Conservation (phyloP, 1,140 invertebrate genomes). For the Maniola jurtina region DNA sequence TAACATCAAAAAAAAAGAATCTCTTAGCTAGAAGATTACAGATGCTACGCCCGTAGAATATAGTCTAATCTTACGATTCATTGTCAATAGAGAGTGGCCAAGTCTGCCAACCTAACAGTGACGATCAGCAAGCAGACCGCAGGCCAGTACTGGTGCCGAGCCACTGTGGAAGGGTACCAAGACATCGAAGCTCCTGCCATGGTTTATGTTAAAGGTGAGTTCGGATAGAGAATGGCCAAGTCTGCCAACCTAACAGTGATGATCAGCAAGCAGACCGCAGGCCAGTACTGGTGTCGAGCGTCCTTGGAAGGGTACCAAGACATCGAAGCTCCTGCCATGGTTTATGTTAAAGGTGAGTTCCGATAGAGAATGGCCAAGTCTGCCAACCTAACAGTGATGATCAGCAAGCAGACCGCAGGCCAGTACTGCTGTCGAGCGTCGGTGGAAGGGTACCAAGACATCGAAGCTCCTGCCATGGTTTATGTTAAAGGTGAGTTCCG, state of each 20-base stretch:
- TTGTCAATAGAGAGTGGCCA: slow-evolving; percentile 81
- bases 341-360: slow-evolving; percentile 87
- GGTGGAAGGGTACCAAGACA: slow-evolving; percentile 90
- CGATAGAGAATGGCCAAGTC: slow-evolving; percentile 84
- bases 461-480: slow-evolving; percentile 89
- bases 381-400: slow-evolving; percentile 86
- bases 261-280: slow-evolving; percentile 87
- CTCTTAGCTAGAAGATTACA: no score
- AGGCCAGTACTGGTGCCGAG: slow-evolving; percentile 93
- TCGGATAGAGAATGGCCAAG: slow-evolving; percentile 82
- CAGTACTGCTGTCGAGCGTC: slow-evolving; percentile 93
- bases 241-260: slow-evolving; percentile 86
- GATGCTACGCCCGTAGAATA: no score
- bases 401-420: slow-evolving; percentile 87
- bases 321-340: slow-evolving; percentile 88
- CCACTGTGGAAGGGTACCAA: slow-evolving; percentile 89
- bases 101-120: slow-evolving; percentile 85
- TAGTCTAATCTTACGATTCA: background rate
- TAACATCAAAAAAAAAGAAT: no score
- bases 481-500: slow-evolving; percentile 85
- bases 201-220: slow-evolving; percentile 88
- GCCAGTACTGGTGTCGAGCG: slow-evolving; percentile 93
- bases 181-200: slow-evolving; percentile 90
- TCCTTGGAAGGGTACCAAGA: slow-evolving; percentile 90
- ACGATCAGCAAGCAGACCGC: slow-evolving; percentile 86